Percentiles rank a stretch among this genome's conserved stretches.
Conservation (phyloP, 2,888 invertebrate genomes). For the Pachydiplax longipennis region DNA sequence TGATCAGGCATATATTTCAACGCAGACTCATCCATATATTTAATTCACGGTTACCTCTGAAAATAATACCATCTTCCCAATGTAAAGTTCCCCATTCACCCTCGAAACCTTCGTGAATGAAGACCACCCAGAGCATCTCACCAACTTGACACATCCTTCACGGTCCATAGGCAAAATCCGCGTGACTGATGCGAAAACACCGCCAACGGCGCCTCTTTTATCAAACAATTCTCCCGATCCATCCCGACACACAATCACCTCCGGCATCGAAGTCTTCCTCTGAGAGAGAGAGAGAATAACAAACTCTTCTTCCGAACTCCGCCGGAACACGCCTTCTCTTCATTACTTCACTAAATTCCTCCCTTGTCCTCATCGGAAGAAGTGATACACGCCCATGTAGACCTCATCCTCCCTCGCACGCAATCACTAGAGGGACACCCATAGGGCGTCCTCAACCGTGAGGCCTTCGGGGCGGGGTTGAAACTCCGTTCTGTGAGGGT, state of each 20-base stretch:
- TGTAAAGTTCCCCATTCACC: no score
- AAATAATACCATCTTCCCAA: no score
- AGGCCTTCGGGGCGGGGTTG: slow-evolving; percentile 9
- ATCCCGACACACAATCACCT: neutral
- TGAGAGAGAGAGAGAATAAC: neutral
- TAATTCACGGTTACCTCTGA: no score
- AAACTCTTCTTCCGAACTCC: neutral
- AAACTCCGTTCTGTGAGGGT: neutral
- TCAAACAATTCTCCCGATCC: neutral
- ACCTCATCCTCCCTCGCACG: neutral
- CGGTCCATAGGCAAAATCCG: no score
- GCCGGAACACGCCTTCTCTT: neutral
- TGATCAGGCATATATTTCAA: no score
- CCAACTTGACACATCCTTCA: no score
- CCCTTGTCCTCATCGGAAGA: slow-evolving; percentile 16
- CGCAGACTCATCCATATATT: no score
- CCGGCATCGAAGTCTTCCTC: neutral
- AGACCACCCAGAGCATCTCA: no score
- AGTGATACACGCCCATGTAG: neutral
- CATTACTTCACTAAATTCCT: slow-evolving; percentile 17
- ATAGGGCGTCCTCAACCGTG: neutral
- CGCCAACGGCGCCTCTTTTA: no score
- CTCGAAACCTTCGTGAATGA: no score
- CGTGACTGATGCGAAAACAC: no score
- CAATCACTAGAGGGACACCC: neutral